phyloP scores from a whole-genome alignment of 2,797 vertebrate genomes.

The Uromys caudimaculatus region DNA sequence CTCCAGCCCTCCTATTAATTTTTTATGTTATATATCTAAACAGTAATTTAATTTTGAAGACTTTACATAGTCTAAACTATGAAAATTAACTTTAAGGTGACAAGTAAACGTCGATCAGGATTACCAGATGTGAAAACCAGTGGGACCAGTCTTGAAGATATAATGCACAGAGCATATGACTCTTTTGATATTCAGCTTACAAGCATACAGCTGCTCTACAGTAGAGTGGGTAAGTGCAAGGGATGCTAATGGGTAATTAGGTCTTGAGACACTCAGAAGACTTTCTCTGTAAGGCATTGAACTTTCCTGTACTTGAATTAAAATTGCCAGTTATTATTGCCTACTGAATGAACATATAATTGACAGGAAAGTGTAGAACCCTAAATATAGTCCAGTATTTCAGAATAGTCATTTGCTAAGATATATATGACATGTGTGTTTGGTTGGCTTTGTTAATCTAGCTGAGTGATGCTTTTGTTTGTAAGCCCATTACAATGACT shows the following conservation, averaged over 20 bases:
- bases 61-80: conserved; percentile 69
- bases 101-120: conserved; percentile 92
- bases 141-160: conserved; percentile 93
- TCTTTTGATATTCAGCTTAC: conserved; percentile 96
- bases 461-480: background rate
- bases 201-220: conserved; percentile 96
- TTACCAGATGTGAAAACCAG: conserved; percentile 91
- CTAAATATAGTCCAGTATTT: background rate
- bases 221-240: conserved; percentile 90
- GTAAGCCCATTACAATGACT: background rate
- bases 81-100: conserved; percentile 90
- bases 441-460: background rate
- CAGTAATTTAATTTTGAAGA: conserved; percentile 52
- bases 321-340: background rate
- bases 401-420: background rate
- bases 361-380: background rate
- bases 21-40: conserved; percentile 57
- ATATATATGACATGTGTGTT: background rate
- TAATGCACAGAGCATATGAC: conserved; percentile 98
- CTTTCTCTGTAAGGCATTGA: background rate
- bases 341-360: background rate
- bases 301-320: conserved; percentile 2
- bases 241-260: background rate
- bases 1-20: background rate
- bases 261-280: conserved; percentile 27